phyloP scores from a whole-genome alignment of 2,888 invertebrate species.

The Melinaea menophilus region DNA sequence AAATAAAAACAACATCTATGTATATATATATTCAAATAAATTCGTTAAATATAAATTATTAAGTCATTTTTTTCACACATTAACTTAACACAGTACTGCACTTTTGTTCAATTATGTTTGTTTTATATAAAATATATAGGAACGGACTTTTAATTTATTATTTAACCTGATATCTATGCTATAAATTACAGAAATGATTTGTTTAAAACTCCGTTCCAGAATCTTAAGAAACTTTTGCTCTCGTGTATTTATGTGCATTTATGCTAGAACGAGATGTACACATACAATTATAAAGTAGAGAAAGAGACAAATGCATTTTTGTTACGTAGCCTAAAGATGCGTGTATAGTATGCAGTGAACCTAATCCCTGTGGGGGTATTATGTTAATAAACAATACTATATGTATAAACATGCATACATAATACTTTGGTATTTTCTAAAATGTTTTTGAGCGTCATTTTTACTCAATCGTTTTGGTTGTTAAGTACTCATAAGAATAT shows the following conservation, averaged over 20 bases:
- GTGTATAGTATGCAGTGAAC: background rate
- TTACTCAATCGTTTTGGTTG: too few species aligned
- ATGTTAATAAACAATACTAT: background rate
- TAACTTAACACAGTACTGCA: background rate
- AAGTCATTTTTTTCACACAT: background rate
- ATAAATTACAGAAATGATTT: background rate
- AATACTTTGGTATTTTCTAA: too few species aligned
- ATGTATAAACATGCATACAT: too few species aligned
- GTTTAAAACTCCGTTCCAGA: background rate
- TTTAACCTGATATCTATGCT: background rate
- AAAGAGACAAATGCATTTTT: background rate
- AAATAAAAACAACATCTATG: background rate
- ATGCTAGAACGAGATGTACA: background rate
- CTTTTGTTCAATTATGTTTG: slow-evolving; percentile 42
- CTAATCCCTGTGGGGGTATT: background rate
- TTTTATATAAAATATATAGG: slow-evolving; percentile 57
- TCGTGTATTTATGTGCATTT: background rate
- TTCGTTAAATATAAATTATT: background rate
- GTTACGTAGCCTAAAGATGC: background rate
- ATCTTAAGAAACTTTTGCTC: background rate
- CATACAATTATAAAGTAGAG: slow-evolving; percentile 1
- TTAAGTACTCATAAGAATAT: too few species aligned
- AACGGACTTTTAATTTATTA: background rate
- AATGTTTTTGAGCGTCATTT: too few species aligned
- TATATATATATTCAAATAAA: slow-evolving; percentile 3